These are phyloP conservation scores for Sebastes elongatus DNA, from an alignment of 2,797 vertebrate genomes.

Conservation along the genomic window DNA sequence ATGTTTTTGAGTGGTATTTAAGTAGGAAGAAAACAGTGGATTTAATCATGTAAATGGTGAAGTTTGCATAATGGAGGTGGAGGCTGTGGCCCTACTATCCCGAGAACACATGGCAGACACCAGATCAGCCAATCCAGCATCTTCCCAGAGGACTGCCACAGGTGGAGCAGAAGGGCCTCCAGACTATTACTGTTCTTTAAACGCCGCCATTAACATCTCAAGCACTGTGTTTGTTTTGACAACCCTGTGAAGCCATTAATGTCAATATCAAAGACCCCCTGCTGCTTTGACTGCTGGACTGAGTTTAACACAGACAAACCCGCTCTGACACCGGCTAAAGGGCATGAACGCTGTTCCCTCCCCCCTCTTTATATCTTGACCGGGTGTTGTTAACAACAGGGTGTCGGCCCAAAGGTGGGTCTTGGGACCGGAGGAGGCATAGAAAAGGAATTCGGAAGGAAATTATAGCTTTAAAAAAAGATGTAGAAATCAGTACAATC, in stretches of 20 bases:
- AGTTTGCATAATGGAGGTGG: constrained; percentile 10
- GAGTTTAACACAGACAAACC: constrained; percentile 19
- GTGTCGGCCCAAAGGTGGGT: constrained; percentile 25
- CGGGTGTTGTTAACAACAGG: constrained; percentile 33
- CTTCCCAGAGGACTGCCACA: constrained; percentile 25
- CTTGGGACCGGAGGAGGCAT: background rate
- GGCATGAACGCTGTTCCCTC: background rate
- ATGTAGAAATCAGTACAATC: background rate
- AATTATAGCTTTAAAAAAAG: background rate
- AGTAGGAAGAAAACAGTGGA: background rate
- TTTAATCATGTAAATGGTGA: background rate
- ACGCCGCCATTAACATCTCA: constrained; percentile 64
- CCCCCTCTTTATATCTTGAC: constrained; percentile 8
- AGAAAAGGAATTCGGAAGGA: background rate
- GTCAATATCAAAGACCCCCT: constrained; percentile 49
- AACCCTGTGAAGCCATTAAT: constrained; percentile 52
- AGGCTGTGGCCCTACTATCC: background rate
- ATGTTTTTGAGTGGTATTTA: background rate
- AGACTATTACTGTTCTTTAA: constrained; percentile 32
- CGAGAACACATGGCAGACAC: constrained; percentile 8
- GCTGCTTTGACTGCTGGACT: constrained; percentile 23
- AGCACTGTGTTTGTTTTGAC: constrained; percentile 68
- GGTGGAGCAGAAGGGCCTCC: constrained; percentile 35
- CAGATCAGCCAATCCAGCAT: background rate
- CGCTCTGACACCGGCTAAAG: constrained; percentile 5